Evolutionary conservation across 64 coral and sea anemone species (phyloP).

Genomic region (Montipora efflorescens): DNA sequence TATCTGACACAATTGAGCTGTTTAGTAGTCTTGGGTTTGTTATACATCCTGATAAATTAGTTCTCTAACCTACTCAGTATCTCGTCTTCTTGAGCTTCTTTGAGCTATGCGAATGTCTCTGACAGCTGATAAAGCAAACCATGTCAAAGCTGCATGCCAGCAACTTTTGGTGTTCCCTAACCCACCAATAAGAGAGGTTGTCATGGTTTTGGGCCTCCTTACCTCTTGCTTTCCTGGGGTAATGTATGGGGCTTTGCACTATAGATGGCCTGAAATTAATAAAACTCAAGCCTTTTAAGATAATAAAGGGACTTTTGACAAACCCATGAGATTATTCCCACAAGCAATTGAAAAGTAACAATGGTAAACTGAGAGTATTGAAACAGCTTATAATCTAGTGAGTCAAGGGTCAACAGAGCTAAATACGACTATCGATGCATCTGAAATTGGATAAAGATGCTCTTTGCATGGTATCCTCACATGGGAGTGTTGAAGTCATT

Average conservation of each 20-base stretch:
- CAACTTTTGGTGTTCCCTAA: neutral
- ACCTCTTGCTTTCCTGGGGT: conserved; percentile 46
- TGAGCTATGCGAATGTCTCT: conserved; percentile 3
- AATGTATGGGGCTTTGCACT: conserved; percentile 46
- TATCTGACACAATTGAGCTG: conserved; percentile 38
- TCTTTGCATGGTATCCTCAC: neutral
- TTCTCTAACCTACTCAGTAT: conserved; percentile 34
- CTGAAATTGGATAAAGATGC: conserved; percentile 25
- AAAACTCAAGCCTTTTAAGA: neutral
- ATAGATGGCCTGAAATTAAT: conserved; percentile 4
- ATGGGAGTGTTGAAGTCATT: conserved; percentile 43
- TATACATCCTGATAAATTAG: conserved; percentile 56
- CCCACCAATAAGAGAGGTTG: conserved; percentile 30
- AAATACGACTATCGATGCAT: conserved; percentile 54
- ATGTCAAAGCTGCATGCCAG: neutral
- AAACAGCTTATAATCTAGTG: conserved; percentile 25
- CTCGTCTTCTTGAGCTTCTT: conserved; percentile 57
- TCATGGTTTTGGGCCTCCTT: conserved; percentile 35
- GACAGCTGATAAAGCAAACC: conserved; percentile 46
- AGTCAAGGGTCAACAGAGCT: conserved; percentile 8
- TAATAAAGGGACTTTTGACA: conserved; percentile 20
- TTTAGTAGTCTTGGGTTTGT: conserved; percentile 39
- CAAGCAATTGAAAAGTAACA: conserved; percentile 10
- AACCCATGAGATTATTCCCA: conserved; percentile 15
- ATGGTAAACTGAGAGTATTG: conserved; percentile 30